These are phyloP conservation scores for Dugesia japonica DNA, from an alignment of 2,888 invertebrate species.

Conservation along the genomic window DNA sequence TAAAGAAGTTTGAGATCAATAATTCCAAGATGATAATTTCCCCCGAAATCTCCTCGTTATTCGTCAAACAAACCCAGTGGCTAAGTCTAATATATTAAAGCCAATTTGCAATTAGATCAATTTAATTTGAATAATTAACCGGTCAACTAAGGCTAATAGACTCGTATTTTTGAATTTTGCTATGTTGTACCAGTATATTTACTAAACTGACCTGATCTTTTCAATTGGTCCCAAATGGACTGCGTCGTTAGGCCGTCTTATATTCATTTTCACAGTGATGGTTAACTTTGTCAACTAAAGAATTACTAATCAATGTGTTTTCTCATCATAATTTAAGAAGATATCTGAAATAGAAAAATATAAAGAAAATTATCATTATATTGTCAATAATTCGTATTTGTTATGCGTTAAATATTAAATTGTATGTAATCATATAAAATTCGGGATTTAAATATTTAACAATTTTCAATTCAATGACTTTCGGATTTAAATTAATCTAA, in stretches of 20 bases:
- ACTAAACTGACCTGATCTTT: not conserved
- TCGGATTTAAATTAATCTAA: no score
- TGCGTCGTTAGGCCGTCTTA: not conserved
- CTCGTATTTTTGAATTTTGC: not conserved
- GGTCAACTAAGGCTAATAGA: conserved; percentile 7
- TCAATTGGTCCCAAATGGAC: conserved; percentile 14
- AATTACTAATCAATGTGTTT: not conserved
- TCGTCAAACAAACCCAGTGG: not conserved
- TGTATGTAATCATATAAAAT: no score
- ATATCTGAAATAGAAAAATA: not conserved
- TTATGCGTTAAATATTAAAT: no score
- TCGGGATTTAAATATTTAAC: no score
- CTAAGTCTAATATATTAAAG: not conserved
- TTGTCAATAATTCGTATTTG: not conserved
- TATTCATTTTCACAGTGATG: not conserved
- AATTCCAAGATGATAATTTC: conserved; percentile 9
- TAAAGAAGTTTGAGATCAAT: conserved; percentile 8
- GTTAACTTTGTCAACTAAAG: not conserved
- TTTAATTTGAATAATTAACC: conserved; percentile 20
- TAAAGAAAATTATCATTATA: conserved; percentile 3
- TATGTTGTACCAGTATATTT: not conserved
- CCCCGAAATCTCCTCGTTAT: not conserved
- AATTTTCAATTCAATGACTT: no score
- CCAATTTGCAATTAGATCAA: conserved; percentile 9
- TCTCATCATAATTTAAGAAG: not conserved